phyloP scores from a whole-genome alignment of 2,797 vertebrate species.

The Liasis olivaceus region DNA sequence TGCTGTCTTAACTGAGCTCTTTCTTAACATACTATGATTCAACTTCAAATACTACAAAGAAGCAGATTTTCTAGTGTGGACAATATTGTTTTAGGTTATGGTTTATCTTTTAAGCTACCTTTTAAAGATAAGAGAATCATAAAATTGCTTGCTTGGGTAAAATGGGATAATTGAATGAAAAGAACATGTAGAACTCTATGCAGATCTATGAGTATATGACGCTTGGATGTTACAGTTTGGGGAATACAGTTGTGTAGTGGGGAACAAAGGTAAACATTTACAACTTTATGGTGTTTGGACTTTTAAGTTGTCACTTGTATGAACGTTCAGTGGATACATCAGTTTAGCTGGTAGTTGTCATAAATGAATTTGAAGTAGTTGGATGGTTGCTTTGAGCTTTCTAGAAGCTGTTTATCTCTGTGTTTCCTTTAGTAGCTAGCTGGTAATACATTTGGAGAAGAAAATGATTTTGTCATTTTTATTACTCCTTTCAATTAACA shows the following conservation, averaged over 20 bases:
- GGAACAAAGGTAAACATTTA: neutral
- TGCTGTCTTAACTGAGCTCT: neutral
- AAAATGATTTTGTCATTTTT: slow-evolving; percentile 6
- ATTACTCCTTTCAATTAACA: slow-evolving; percentile 16
- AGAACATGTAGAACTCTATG: neutral
- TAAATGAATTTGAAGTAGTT: neutral
- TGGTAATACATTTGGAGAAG: slow-evolving; percentile 11
- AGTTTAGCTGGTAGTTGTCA: neutral
- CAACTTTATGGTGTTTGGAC: neutral
- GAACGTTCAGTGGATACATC: slow-evolving; percentile 3
- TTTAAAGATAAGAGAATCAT: neutral
- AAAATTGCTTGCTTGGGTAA: neutral
- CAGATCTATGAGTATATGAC: neutral
- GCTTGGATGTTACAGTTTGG: neutral
- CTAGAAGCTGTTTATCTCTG: neutral
- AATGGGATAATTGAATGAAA: neutral
- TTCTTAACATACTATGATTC: rapidly evolving
- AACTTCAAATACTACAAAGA: neutral
- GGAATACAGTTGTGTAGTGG: neutral
- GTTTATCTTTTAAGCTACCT: neutral
- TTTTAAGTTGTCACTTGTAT: neutral
- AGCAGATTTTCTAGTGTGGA: neutral
- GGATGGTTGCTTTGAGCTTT: neutral
- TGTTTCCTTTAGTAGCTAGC: slow-evolving; percentile 10
- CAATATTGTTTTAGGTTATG: neutral